phyloP scores from a whole-genome alignment of 64 coral and sea anemone species.

The Actinia tenebrosa region DNA sequence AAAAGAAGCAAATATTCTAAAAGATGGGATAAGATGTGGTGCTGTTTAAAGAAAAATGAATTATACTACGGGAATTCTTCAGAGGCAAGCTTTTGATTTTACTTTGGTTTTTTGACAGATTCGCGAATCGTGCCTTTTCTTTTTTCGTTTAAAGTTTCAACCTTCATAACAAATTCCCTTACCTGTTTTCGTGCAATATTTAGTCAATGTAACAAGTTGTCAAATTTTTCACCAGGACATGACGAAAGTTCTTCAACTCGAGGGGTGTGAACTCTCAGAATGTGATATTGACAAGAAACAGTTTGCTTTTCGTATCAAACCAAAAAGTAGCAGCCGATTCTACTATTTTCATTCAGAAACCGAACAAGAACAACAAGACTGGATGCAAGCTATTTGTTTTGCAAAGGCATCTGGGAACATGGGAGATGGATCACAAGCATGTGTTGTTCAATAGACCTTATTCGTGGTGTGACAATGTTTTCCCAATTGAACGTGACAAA shows the following conservation, averaged over 20 bases:
- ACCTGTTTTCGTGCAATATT: too few relatives aligned
- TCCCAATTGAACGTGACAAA: too few relatives aligned
- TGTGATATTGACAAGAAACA: conserved; percentile 79
- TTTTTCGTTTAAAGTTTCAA: too few relatives aligned
- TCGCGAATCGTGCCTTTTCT: too few relatives aligned
- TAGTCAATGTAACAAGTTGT: background rate
- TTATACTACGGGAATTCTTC: conserved; percentile 69
- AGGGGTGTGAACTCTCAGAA: conserved; percentile 89
- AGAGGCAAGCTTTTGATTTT: conserved; percentile 36
- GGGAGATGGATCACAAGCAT: conserved; percentile 80
- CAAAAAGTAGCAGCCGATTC: conserved; percentile 48
- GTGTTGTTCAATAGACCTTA: conserved; percentile 68
- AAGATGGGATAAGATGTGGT: conserved; percentile 82
- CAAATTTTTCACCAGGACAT: conserved; percentile 12
- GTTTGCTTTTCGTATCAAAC: conserved; percentile 90
- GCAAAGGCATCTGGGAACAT: conserved; percentile 83
- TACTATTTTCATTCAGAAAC: conserved; percentile 86
- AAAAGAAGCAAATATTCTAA: conserved; percentile 84
- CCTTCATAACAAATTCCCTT: too few relatives aligned
- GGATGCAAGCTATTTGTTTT: conserved; percentile 98
- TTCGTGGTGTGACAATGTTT: too few relatives aligned
- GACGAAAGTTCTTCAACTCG: conserved; percentile 71
- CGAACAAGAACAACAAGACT: conserved; percentile 90
- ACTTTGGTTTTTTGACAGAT: background rate
- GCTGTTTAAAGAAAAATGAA: conserved; percentile 76